Conservation (phyloP, 1,140 invertebrate genomes). For the Harlomillsia oculata region DNA sequence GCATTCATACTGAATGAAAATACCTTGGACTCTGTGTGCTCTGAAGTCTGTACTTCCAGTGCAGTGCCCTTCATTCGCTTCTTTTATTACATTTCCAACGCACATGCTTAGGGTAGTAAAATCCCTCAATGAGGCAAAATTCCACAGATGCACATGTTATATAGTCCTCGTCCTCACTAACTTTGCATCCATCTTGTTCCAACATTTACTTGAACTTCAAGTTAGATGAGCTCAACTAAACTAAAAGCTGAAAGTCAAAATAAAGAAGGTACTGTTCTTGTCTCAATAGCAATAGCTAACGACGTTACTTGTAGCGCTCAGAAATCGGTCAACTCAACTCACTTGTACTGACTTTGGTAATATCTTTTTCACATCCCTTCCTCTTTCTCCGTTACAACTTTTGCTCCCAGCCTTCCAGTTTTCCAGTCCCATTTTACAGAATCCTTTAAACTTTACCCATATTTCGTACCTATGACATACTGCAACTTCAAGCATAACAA, state of each 20-base stretch:
- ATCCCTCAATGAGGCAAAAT: constrained; percentile 5
- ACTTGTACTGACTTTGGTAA: no score
- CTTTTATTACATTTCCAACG: constrained; percentile 13
- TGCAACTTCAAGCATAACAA: no score
- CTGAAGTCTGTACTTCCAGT: background rate
- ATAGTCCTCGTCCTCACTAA: background rate
- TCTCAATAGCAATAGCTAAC: no score
- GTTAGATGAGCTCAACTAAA: background rate
- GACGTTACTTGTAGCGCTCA: no score
- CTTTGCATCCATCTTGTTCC: background rate
- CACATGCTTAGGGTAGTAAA: constrained; percentile 13
- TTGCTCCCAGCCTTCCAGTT: no score
- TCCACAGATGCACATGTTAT: background rate
- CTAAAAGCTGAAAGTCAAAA: background rate
- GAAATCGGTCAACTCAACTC: no score
- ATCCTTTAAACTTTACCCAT: no score
- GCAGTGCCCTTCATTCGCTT: constrained; percentile 10
- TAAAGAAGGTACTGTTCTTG: no score
- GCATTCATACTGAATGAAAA: background rate
- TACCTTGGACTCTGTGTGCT: background rate
- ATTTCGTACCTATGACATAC: no score
- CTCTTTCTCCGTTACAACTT: no score
- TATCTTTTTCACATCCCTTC: no score
- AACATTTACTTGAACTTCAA: background rate
- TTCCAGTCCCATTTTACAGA: no score